Conservation (phyloP, 1,140 invertebrate genomes). For the Liolophura sinensis region DNA sequence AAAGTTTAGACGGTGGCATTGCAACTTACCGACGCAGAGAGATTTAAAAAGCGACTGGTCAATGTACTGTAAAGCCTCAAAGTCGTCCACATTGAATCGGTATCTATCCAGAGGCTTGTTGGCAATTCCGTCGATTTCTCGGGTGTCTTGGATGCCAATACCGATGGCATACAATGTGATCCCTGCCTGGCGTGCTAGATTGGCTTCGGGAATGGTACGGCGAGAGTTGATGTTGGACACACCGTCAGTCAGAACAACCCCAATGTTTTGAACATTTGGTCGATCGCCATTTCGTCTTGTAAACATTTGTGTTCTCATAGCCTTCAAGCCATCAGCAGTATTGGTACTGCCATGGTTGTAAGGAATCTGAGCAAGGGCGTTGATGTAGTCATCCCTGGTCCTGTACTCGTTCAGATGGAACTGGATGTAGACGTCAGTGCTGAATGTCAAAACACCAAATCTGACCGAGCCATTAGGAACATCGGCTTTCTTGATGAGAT, state of each 20-base stretch:
- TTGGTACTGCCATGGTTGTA: constrained; percentile 30
- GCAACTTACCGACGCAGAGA: constrained; percentile 9
- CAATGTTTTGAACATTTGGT: constrained; percentile 28
- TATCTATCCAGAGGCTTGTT: constrained; percentile 20
- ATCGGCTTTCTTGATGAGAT: constrained; percentile 25
- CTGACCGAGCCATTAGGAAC: constrained; percentile 35
- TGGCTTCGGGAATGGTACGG: constrained; percentile 34
- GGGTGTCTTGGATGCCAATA: constrained; percentile 27
- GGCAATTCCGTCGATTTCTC: constrained; percentile 30
- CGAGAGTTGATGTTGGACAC: constrained; percentile 38
- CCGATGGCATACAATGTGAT: constrained; percentile 39
- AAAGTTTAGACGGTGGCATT: too few species aligned
- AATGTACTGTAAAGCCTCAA: constrained; percentile 21
- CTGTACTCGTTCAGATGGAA: constrained; percentile 34
- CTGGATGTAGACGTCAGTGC: constrained; percentile 23
- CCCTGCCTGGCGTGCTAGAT: constrained; percentile 8
- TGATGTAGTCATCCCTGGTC: constrained; percentile 18
- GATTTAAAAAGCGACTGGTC: constrained; percentile 7
- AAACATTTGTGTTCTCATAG: constrained; percentile 33
- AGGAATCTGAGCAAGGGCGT: constrained; percentile 24
- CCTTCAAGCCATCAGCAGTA: constrained; percentile 23
- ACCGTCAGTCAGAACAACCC: constrained; percentile 39
- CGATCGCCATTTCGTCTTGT: constrained; percentile 32
- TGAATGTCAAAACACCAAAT: constrained; percentile 35
- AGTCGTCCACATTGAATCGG: constrained; percentile 22